These are phyloP conservation scores for Dryobotodes eremita DNA, from an alignment of 2,888 invertebrate genomes.

Conservation along the genomic window DNA sequence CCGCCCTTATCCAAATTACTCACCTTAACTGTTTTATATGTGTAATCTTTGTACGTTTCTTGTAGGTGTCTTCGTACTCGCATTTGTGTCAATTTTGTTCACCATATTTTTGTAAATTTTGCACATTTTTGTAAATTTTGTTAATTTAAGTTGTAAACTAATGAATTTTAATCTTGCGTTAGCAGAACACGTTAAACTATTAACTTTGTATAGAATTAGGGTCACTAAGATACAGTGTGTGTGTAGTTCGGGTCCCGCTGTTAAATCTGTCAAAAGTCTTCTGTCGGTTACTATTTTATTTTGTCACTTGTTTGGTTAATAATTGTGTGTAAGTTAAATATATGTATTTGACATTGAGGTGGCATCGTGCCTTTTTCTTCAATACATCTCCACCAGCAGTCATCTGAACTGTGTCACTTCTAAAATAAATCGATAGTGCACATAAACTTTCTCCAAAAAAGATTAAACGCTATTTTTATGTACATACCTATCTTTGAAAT, in stretches of 20 bases:
- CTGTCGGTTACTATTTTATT: neutral
- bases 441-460: no score
- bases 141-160: neutral
- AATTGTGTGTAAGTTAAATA: no score
- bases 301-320: neutral
- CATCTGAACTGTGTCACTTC: neutral
- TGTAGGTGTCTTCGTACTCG: no score
- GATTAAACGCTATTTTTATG: no score
- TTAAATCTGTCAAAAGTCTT: neutral
- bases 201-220: neutral
- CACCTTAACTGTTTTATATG: no score
- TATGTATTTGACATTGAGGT: neutral
- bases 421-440: neutral
- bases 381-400: neutral
- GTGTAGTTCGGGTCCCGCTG: neutral
- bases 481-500: no score
- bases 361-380: neutral
- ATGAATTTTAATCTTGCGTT: neutral
- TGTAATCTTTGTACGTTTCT: no score
- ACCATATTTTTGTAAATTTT: no score
- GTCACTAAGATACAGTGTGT: neutral
- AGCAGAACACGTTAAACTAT: neutral
- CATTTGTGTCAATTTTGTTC: no score
- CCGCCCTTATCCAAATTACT: no score
- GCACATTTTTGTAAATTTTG: no score